Evolutionary conservation across 2,797 vertebrate species (phyloP).

Genomic region (Lophius americanus): DNA sequence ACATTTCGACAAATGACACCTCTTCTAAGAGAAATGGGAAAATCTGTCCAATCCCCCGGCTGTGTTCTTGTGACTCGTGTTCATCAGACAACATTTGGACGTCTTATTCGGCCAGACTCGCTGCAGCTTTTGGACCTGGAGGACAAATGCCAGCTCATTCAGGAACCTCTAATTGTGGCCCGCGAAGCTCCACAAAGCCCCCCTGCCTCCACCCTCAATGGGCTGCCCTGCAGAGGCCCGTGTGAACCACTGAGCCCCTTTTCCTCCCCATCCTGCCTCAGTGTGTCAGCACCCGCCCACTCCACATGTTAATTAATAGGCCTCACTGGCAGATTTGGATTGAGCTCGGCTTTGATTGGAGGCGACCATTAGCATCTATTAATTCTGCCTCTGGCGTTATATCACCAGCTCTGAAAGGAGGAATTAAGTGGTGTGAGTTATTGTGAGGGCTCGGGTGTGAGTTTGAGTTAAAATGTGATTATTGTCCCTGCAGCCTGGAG

Average conservation of each 20-base stretch:
- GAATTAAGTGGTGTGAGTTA: constrained; percentile 78
- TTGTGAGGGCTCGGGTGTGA: constrained; percentile 72
- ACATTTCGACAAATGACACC: too few relatives aligned
- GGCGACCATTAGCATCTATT: constrained; percentile 83
- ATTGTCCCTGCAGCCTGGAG: constrained; percentile 75
- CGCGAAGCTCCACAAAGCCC: constrained; percentile 71
- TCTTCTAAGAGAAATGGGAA: too few relatives aligned
- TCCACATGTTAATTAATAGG: constrained; percentile 82
- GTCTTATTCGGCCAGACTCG: neutral
- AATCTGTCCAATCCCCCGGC: too few relatives aligned
- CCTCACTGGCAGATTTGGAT: constrained; percentile 75
- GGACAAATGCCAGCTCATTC: constrained; percentile 82
- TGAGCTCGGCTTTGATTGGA: constrained; percentile 77
- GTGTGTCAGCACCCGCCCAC: constrained; percentile 34
- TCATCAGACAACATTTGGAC: neutral
- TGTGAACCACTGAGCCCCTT: constrained; percentile 76
- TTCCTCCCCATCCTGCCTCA: constrained; percentile 55
- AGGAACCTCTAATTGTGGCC: constrained; percentile 76
- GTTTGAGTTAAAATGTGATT: constrained; percentile 80
- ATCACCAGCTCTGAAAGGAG: constrained; percentile 71
- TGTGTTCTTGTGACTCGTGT: constrained; percentile 6
- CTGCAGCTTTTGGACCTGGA: constrained; percentile 72
- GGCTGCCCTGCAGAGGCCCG: constrained; percentile 70
- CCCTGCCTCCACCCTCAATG: constrained; percentile 66
- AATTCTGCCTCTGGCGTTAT: constrained; percentile 83